These are phyloP conservation scores for Lycorma delicatula DNA, from an alignment of 1,140 invertebrate genomes.

Conservation along the genomic window DNA sequence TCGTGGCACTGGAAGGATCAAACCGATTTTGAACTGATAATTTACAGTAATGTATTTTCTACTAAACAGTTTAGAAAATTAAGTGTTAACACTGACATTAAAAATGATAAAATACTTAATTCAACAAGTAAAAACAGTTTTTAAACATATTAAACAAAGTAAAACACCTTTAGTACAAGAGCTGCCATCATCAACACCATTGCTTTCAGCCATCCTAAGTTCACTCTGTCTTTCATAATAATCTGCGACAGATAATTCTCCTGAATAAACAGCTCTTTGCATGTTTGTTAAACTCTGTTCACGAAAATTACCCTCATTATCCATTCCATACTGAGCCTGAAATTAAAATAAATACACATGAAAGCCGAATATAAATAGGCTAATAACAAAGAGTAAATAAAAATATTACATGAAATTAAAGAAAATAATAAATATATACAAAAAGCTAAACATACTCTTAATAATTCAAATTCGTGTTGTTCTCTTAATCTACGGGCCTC, in stretches of 20 bases:
- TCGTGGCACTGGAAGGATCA: too few species aligned
- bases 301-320: conserved; percentile 70
- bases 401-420: not conserved
- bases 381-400: not conserved
- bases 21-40: too few species aligned
- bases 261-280: conserved; percentile 72
- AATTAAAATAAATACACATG: conserved; percentile 7
- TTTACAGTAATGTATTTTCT: too few species aligned
- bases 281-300: conserved; percentile 75
- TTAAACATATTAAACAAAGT: too few species aligned
- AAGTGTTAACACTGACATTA: too few species aligned
- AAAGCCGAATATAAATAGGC: not conserved
- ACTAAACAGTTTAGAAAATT: too few species aligned
- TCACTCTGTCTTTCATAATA: conserved; percentile 75
- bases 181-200: conserved; percentile 71
- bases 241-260: conserved; percentile 73
- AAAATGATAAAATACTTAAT: too few species aligned
- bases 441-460: conserved; percentile 54
- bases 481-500: conserved; percentile 62
- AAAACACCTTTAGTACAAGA: conserved; percentile 59
- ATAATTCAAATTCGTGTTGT: conserved; percentile 69
- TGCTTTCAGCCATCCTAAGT: conserved; percentile 60
- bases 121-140: too few species aligned
- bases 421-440: too few species aligned
- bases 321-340: conserved; percentile 80